Evolutionary conservation across 2,888 invertebrate genomes (phyloP).

Genomic region (Zaprionus bogoriensis): DNA sequence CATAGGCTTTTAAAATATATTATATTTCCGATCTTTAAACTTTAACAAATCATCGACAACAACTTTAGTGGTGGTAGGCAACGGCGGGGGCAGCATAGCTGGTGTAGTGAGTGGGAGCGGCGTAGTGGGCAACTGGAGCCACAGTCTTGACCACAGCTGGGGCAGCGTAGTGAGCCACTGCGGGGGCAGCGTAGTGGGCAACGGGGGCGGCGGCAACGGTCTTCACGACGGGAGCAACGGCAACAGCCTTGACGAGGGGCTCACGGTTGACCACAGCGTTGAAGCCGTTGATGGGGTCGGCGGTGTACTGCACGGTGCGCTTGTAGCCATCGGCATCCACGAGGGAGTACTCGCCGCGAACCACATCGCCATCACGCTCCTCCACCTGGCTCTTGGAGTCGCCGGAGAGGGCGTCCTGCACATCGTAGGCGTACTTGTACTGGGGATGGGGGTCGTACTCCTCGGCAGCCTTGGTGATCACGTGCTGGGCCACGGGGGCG

Average conservation of each 20-base stretch:
- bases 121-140: slow-evolving; percentile 41
- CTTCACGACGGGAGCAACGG: slow-evolving; percentile 49
- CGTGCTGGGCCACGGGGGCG: slow-evolving; percentile 54
- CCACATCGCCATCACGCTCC: slow-evolving; percentile 81
- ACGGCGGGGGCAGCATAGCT: slow-evolving; percentile 44
- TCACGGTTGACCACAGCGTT: slow-evolving; percentile 80
- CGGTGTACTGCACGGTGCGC: slow-evolving; percentile 81
- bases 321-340: slow-evolving; percentile 81
- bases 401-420: slow-evolving; percentile 80
- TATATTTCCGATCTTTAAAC: no score
- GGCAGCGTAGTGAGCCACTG: slow-evolving; percentile 36
- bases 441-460: slow-evolving; percentile 80
- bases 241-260: slow-evolving; percentile 60
- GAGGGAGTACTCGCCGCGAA: slow-evolving; percentile 81
- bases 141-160: slow-evolving; percentile 56
- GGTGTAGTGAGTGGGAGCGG: slow-evolving; percentile 35
- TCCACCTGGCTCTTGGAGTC: slow-evolving; percentile 82
- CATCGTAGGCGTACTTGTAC: slow-evolving; percentile 81
- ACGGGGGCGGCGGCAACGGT: slow-evolving; percentile 43
- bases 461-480: slow-evolving; percentile 66
- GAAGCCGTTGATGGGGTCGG: slow-evolving; percentile 81
- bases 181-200: slow-evolving; percentile 37
- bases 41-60: no score
- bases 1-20: no score
- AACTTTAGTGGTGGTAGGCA: no score